Conservation (phyloP, 2,113 vertebrate species). For the Aegithalos caudatus region DNA sequence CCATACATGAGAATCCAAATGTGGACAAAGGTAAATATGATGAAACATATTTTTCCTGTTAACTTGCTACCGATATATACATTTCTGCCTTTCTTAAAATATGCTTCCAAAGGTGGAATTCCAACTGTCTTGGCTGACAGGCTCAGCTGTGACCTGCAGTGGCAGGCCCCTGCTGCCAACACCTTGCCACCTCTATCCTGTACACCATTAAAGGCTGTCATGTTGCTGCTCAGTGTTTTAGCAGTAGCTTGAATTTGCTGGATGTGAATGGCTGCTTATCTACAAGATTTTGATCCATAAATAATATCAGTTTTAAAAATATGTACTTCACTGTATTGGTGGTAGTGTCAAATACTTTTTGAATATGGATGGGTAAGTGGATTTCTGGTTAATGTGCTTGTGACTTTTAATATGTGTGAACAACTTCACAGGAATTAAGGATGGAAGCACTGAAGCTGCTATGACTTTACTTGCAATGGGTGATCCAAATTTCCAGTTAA, state of each 20-base stretch:
- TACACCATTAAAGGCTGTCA: background rate
- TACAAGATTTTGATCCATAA: background rate
- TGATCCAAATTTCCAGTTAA: slow-evolving; percentile 72
- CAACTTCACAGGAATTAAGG: slow-evolving; percentile 69
- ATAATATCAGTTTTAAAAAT: background rate
- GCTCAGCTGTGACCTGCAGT: background rate
- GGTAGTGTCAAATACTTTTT: background rate
- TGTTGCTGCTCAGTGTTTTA: background rate
- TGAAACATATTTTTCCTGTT: background rate
- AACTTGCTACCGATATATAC: background rate
- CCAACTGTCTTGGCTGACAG: background rate
- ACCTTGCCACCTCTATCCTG: background rate
- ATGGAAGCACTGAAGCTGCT: slow-evolving; percentile 89
- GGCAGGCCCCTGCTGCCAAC: background rate
- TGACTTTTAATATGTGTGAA: background rate
- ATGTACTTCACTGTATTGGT: fast-evolving
- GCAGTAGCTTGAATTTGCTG: background rate
- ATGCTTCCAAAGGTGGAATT: background rate
- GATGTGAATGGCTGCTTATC: background rate
- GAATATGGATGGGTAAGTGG: background rate
- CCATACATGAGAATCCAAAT: slow-evolving; percentile 69
- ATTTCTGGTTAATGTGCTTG: background rate
- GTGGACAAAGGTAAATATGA: slow-evolving; percentile 78
- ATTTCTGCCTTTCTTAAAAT: background rate
- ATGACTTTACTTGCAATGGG: slow-evolving; percentile 89